Base-by-base conservation (phyloP, 2,113 vertebrate genomes). In the Clarias macrocephalus region DNA sequence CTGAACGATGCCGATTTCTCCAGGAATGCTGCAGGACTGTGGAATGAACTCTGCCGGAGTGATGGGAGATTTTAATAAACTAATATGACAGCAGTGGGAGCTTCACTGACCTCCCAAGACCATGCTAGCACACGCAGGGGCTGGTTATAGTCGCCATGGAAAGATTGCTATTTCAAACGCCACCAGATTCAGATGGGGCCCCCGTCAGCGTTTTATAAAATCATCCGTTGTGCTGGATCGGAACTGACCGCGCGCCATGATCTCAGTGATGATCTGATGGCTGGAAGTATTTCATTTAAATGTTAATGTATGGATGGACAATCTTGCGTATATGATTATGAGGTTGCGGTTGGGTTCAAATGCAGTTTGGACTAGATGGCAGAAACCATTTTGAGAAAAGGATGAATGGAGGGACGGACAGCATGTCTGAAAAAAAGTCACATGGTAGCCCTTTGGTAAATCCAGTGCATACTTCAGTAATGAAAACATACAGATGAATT, bases 51-150 rank as follows among this genome's bases (percentile, higher is more conserved):
- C 82, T 57, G 28, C 48, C 70, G 59, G 25, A 57, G 56, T 85
- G 52, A 90, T 84, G 80, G 87, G 75, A 80, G 83, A 88, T 90
- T 87, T 89, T 80, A 88, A 89, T 90, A 89, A 89, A 89, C 80
- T 81, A 68, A 65, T 59, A 85, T 86, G 80, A 86, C 88, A 90
- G 89, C 86, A 75, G 42, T 81, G 83, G 80, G 52, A 85, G 57
- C 48, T 54, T 70, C 28, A 72, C 25, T 86, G 88, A 84, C 84
- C 83, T 87, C 83, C 85, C 59, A 73, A 85, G 80, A 77, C 70
- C 33, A 12, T 68, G 77, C 57, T 68, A 84, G 80, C 52, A 73
- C 63, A 87, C 25, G 13, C 82, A 66, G 52, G 68, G 62, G 16
- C 62, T 21, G 59, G 52, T 85, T 73, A 76, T 28, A 56, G 48